Evolutionary conservation across 92 coral and sea anemone species (phyloP).

Genomic region (Zoanthus solanderi): DNA sequence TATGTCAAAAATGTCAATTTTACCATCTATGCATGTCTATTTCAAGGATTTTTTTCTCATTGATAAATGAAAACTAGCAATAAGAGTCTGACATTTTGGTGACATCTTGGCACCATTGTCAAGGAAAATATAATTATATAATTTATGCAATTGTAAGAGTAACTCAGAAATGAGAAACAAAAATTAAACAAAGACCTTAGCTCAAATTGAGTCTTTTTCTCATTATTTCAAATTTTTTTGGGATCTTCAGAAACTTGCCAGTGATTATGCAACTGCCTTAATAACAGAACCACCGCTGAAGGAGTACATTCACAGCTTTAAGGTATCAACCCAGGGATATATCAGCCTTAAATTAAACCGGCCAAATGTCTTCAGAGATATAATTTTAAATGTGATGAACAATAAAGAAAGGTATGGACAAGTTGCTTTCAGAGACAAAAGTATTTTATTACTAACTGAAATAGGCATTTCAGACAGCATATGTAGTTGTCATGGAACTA

Average conservation of each 20-base stretch:
- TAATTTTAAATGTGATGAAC: constrained; percentile 44
- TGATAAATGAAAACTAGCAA: too few species aligned
- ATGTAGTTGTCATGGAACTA: background rate
- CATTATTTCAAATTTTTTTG: background rate
- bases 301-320: constrained; percentile 14
- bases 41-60: too few species aligned
- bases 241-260: background rate
- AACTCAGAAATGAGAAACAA: too few species aligned
- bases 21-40: too few species aligned
- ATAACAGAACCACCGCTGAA: constrained; percentile 2
- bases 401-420: constrained; percentile 50
- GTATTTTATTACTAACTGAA: constrained; percentile 21
- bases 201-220: background rate
- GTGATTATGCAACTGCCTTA: background rate
- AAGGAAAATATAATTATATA: too few species aligned
- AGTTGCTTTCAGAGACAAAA: background rate
- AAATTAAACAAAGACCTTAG: too few species aligned
- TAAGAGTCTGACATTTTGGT: too few species aligned
- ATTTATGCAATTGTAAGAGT: too few species aligned
- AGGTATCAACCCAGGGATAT: constrained; percentile 55
- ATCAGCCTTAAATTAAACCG: constrained; percentile 54
- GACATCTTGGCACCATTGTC: too few species aligned
- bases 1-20: too few species aligned
- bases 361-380: constrained; percentile 30
- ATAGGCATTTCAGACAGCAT: background rate